These are phyloP conservation scores for Nasonovia ribisnigri DNA, from an alignment of 2,888 invertebrate genomes.

Conservation along the genomic window DNA sequence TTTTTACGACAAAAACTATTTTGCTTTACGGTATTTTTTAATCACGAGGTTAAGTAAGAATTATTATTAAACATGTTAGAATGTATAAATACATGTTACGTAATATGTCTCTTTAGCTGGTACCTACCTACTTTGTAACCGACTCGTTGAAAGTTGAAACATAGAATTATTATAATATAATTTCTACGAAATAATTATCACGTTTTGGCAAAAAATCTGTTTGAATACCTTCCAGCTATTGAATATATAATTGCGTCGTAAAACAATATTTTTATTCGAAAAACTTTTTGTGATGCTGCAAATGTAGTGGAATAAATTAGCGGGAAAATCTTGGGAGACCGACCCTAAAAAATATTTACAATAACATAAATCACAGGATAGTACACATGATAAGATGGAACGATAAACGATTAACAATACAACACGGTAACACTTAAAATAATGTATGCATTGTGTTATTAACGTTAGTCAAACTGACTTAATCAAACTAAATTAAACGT, in stretches of 20 bases:
- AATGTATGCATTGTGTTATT: background rate
- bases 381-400: background rate
- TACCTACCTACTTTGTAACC: background rate
- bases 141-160: background rate
- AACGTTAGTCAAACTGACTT: no score
- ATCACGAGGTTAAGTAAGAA: background rate
- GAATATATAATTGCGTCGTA: background rate
- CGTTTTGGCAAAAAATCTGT: background rate
- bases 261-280: background rate
- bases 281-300: background rate
- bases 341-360: no score
- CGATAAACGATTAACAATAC: background rate
- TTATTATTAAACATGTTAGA: background rate
- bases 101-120: background rate
- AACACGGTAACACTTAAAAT: background rate
- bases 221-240: background rate
- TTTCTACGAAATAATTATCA: background rate
- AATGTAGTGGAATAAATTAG: no score
- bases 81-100: background rate
- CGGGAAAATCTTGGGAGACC: background rate
- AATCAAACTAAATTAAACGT: background rate
- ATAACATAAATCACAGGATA: background rate
- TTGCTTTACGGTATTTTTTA: background rate
- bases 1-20: background rate
- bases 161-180: background rate